Base-by-base conservation (phyloP, 2,888 invertebrate genomes). In the Melolontha melolontha region DNA sequence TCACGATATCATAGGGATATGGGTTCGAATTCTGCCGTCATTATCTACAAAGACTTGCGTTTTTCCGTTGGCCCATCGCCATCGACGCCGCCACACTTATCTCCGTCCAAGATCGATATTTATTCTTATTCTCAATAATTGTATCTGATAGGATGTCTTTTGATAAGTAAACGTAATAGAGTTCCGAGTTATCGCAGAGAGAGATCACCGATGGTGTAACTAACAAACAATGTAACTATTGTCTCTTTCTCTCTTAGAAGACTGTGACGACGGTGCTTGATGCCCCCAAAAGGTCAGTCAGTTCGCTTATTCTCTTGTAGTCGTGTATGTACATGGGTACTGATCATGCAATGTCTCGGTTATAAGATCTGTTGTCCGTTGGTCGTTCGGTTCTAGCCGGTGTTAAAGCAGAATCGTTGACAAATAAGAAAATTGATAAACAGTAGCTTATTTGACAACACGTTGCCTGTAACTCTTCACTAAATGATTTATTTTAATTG, bases 181-280 rank as follows among this genome's bases (percentile, higher is more conserved):
- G 59, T 64, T 64, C 54, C 52, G 51, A 62, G 59, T 69, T 69
- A 69, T 69, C 69, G 66, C 62, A 34, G 49, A 55, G 65, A 66
- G 57, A 66, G 65, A 65, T 66, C 65, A 42, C 62, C 65, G 59
- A 50, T 62, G 42, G 59, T 59, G 51, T 76, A 77, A 78, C 76
- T 75, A 75, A 67, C 70, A 72, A 79, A 80, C 80, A 80, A 79
- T 80, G 76, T 74, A 75, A 75, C 76, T 76, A 79, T 79, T 79
- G 79, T 80, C 77, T 79, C 75, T 70, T 72, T 73, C 69, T 70
- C 69, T 72, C 72, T 70, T 66, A 70, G 66, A 65, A 42, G 17
- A 65, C 65, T 34, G 47, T 47, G 39, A 17, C 22, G 62, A 39
- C 54, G 34, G 16, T 39, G 54, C 27, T 34, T 67, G 62, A 10